phyloP scores from a whole-genome alignment of 2,797 vertebrate genomes.

The Ctenosaura bakeri region DNA sequence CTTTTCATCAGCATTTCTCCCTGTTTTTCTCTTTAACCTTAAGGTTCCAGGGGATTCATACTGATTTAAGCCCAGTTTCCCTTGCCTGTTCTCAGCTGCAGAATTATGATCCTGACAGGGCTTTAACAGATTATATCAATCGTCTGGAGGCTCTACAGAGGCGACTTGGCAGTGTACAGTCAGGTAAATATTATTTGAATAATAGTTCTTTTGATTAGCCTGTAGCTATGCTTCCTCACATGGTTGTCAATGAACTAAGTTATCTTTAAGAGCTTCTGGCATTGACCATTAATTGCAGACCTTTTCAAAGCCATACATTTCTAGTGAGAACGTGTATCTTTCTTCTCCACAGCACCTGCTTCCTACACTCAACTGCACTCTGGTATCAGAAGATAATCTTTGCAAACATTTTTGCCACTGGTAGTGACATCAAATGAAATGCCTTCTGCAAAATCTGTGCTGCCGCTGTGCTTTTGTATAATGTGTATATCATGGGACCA shows the following conservation, averaged over 20 bases:
- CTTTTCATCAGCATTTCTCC: neutral
- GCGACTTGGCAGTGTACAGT: slow-evolving; percentile 91
- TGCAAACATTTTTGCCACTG: slow-evolving; percentile 64
- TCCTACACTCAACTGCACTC: slow-evolving; percentile 88
- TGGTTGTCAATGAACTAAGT: neutral
- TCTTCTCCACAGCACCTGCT: slow-evolving; percentile 85
- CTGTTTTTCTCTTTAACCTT: slow-evolving; percentile 36
- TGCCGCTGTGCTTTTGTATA: slow-evolving; percentile 85
- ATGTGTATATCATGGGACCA: slow-evolving; percentile 91
- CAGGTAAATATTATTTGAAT: slow-evolving; percentile 82
- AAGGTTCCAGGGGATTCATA: slow-evolving; percentile 83
- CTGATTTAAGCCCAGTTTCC: slow-evolving; percentile 82
- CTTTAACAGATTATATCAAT: slow-evolving; percentile 95
- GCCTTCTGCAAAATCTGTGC: slow-evolving; percentile 86
- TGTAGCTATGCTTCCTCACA: too few relatives aligned
- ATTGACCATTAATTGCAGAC: neutral
- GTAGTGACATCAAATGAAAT: slow-evolving; percentile 84
- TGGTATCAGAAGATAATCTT: slow-evolving; percentile 92
- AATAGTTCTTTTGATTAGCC: too few relatives aligned
- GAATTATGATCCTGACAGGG: slow-evolving; percentile 95
- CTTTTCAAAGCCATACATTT: neutral
- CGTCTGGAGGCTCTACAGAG: slow-evolving; percentile 94
- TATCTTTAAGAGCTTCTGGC: neutral
- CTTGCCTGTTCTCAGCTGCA: slow-evolving; percentile 92
- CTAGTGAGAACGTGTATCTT: slow-evolving; percentile 20